These are phyloP conservation scores for Harpegnathos saltator DNA, from an alignment of 1,140 invertebrate genomes.

Conservation along the genomic window DNA sequence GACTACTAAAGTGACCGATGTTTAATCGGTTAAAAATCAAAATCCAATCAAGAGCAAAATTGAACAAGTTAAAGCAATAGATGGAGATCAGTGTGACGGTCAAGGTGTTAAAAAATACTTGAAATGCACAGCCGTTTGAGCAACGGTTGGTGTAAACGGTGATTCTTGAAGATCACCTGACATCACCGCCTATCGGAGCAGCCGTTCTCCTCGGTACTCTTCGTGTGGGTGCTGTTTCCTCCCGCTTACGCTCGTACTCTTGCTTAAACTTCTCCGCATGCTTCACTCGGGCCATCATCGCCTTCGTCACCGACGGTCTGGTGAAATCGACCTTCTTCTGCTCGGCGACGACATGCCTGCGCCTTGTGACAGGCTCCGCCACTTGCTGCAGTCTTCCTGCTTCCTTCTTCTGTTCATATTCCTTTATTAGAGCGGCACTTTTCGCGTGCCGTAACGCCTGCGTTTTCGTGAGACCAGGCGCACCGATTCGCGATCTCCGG, in stretches of 20 bases:
- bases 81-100: too few species aligned
- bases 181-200: conserved; percentile 68
- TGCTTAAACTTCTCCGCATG: conserved; percentile 68
- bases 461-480: conserved; percentile 62
- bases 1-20: too few species aligned
- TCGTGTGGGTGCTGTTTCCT: not conserved
- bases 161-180: conserved; percentile 35
- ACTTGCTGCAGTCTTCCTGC: not conserved
- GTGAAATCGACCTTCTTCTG: conserved; percentile 74
- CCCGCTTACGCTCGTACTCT: conserved; percentile 64
- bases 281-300: conserved; percentile 75
- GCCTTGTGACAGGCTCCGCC: not conserved
- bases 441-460: conserved; percentile 68
- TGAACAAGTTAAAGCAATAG: too few species aligned
- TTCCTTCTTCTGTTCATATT: conserved; percentile 7
- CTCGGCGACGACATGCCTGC: conserved; percentile 1
- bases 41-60: too few species aligned
- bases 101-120: too few species aligned
- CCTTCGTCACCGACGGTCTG: conserved; percentile 74
- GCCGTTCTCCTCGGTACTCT: conserved; percentile 59
- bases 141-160: not conserved
- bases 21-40: too few species aligned
- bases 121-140: not conserved
- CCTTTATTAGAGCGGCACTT: conserved; percentile 57
- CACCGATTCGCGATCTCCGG: conserved; percentile 9